Conservation (phyloP, 2,888 invertebrate species). For the Chymomyza amoena region DNA sequence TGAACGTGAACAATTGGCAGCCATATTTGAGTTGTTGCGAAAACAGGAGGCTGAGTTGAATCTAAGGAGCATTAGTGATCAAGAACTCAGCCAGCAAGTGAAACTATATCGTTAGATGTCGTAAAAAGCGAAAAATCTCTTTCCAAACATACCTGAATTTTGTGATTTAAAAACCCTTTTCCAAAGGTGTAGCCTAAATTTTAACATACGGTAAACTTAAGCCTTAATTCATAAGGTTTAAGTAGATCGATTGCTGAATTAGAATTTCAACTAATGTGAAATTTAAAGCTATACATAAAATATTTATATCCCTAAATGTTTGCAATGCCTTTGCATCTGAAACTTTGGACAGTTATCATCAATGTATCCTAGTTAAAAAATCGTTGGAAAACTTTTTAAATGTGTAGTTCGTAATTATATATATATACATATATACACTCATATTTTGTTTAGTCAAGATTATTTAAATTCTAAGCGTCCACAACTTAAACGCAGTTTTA, state of each 20-base stretch:
- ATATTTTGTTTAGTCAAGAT: too few relatives aligned
- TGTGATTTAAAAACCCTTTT: background rate
- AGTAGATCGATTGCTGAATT: too few relatives aligned
- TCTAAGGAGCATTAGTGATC: conserved; percentile 69
- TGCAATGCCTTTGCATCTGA: background rate
- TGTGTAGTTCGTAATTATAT: background rate
- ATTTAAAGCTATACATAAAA: background rate
- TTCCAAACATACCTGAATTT: background rate
- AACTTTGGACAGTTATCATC: too few relatives aligned
- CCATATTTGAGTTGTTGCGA: conserved; percentile 78
- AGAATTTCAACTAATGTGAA: background rate
- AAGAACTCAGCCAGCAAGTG: conserved; percentile 76
- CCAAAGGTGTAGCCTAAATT: background rate
- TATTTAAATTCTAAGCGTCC: too few relatives aligned
- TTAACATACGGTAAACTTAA: background rate
- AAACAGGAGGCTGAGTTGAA: conserved; percentile 79
- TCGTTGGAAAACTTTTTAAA: background rate
- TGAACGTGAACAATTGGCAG: conserved; percentile 79
- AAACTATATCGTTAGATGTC: conserved; percentile 69
- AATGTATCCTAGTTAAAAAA: background rate
- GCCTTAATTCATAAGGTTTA: background rate
- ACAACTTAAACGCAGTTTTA: too few relatives aligned
- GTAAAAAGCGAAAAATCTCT: background rate
- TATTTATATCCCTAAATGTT: background rate
- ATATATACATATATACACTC: background rate